These are phyloP conservation scores for Tenthredo amoena DNA, from an alignment of 2,888 invertebrate genomes.

Conservation along the genomic window DNA sequence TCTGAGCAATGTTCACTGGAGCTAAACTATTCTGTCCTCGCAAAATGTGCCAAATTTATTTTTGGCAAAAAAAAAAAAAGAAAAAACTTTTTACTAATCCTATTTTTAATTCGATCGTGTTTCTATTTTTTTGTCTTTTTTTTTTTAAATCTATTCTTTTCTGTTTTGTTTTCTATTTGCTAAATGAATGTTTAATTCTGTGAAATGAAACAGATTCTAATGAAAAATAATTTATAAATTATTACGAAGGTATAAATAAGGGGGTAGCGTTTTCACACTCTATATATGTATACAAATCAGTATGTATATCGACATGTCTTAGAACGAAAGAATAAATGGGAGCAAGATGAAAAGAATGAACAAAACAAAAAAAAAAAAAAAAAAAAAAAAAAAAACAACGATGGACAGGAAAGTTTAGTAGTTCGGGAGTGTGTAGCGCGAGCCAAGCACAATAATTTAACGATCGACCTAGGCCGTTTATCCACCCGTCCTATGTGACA, in stretches of 20 bases:
- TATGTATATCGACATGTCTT: slow-evolving; percentile 4
- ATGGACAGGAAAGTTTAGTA: slow-evolving; percentile 60
- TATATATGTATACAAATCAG: slow-evolving; percentile 7
- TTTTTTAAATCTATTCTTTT: background rate
- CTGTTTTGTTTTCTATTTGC: slow-evolving; percentile 2
- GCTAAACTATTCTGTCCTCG: slow-evolving; percentile 61
- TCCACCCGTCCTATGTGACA: slow-evolving; percentile 13
- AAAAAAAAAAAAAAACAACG: slow-evolving; percentile 1
- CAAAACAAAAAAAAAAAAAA: background rate
- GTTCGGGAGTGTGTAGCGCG: slow-evolving; percentile 52
- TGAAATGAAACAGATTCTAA: background rate
- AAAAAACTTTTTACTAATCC: slow-evolving; percentile 37
- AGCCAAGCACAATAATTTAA: slow-evolving; percentile 43
- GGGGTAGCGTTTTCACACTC: background rate
- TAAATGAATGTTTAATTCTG: background rate
- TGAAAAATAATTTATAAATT: slow-evolving; percentile 26
- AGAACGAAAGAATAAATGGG: slow-evolving; percentile 7
- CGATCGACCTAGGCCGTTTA: slow-evolving; percentile 37
- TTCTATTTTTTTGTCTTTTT: background rate
- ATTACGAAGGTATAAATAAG: background rate
- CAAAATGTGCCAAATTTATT: slow-evolving; percentile 59
- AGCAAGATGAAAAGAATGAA: slow-evolving; percentile 3
- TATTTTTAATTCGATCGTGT: slow-evolving; percentile 18
- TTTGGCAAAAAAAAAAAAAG: slow-evolving; percentile 53
- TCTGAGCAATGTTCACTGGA: slow-evolving; percentile 56